These are phyloP conservation scores for Strigamia transsilvanica DNA, from an alignment of 2,888 invertebrate species.

Conservation along the genomic window DNA sequence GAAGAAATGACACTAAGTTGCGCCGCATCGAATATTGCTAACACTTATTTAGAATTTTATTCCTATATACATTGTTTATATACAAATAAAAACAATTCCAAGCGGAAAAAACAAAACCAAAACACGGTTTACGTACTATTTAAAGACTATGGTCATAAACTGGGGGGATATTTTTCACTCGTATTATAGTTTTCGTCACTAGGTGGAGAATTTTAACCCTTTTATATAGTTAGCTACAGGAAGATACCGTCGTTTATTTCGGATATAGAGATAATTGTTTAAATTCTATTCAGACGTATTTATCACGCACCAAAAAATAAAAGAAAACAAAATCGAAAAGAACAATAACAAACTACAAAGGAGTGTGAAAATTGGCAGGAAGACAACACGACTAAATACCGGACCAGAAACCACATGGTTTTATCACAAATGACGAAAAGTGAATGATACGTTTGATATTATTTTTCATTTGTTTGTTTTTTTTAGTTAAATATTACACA, in stretches of 20 bases:
- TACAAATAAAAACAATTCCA: background rate
- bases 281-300: background rate
- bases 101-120: background rate
- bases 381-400: background rate
- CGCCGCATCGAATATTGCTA: background rate
- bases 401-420: background rate
- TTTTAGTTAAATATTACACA: background rate
- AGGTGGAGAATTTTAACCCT: too few species aligned
- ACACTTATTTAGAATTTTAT: constrained; percentile 27
- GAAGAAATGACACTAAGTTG: background rate
- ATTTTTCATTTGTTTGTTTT: background rate
- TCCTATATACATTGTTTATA: constrained; percentile 9
- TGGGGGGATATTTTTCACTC: too few species aligned
- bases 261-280: background rate
- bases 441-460: background rate
- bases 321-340: background rate
- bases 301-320: background rate
- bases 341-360: background rate
- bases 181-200: too few species aligned
- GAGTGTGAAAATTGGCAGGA: constrained; percentile 22
- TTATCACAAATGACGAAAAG: background rate
- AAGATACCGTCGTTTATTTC: too few species aligned
- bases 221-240: too few species aligned
- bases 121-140: too few species aligned
- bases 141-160: too few species aligned